Evolutionary conservation across 2,113 vertebrate genomes (phyloP).

Genomic region (Pluvianellus socialis): DNA sequence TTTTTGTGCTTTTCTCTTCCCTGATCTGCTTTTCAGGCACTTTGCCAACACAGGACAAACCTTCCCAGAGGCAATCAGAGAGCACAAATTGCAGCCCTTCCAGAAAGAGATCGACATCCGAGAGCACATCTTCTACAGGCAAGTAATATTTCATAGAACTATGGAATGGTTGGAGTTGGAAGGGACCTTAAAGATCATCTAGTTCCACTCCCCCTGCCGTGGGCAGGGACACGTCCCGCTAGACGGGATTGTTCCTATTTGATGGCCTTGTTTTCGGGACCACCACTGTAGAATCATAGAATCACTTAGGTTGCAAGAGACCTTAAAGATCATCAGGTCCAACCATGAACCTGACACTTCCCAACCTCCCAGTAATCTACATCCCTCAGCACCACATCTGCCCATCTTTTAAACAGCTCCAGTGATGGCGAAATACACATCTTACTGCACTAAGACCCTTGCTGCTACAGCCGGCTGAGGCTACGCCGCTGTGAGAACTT

Average conservation of each 20-base stretch:
- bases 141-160: not conserved
- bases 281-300: not conserved
- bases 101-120: conserved; percentile 74
- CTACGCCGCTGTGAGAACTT: not conserved
- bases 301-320: no score
- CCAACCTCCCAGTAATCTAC: no score
- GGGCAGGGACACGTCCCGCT: not conserved
- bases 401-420: no score
- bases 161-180: not conserved
- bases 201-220: not conserved
- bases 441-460: not conserved
- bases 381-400: no score
- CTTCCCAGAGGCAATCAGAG: conserved; percentile 71
- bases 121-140: conserved; percentile 78
- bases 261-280: not conserved
- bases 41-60: conserved; percentile 73
- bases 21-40: conserved; percentile 51
- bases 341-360: no score
- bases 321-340: no score
- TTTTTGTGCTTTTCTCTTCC: conserved; percentile 35
- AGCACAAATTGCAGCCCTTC: conserved; percentile 76
- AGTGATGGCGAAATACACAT: no score
- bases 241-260: not conserved
- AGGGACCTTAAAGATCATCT: not conserved
- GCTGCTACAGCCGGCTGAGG: not conserved